These are phyloP conservation scores for Abscondita cerata DNA, from an alignment of 2,888 invertebrate species.

Conservation along the genomic window DNA sequence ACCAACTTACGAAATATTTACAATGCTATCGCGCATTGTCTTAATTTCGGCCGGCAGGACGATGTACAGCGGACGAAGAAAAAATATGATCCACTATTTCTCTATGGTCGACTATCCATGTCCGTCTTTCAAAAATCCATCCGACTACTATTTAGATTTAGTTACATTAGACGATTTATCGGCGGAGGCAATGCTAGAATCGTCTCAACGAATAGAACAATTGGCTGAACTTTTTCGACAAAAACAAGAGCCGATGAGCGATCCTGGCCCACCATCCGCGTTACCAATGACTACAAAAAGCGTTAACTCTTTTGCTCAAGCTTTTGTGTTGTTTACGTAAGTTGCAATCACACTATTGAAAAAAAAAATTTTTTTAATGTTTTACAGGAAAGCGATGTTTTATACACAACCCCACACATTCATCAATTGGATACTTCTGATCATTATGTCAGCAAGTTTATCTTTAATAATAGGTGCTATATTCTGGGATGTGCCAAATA, in stretches of 20 bases:
- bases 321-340: conserved; percentile 72
- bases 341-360: conserved; percentile 38
- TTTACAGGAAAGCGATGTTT: conserved; percentile 67
- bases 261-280: conserved; percentile 81
- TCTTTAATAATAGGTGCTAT: conserved; percentile 86
- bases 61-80: conserved; percentile 88
- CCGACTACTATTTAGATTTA: conserved; percentile 94
- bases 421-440: conserved; percentile 77
- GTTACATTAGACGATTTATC: conserved; percentile 93
- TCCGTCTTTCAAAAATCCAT: conserved; percentile 95
- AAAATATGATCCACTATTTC: conserved; percentile 93
- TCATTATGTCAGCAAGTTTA: conserved; percentile 80
- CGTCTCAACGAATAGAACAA: conserved; percentile 90
- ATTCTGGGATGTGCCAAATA: conserved; percentile 86
- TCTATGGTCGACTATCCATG: conserved; percentile 88
- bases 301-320: conserved; percentile 73
- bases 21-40: conserved; percentile 88
- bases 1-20: conserved; percentile 93
- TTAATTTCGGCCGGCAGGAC: conserved; percentile 89
- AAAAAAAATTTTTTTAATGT: conserved; percentile 11
- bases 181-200: conserved; percentile 93
- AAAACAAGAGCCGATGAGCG: conserved; percentile 68
- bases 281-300: conserved; percentile 70
- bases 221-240: conserved; percentile 82
- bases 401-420: conserved; percentile 88